A percentile compares a stretch with the other conserved stretches of the same genome.
Conservation (phyloP, 2,797 vertebrate species). For the Miichthys miiuy region DNA sequence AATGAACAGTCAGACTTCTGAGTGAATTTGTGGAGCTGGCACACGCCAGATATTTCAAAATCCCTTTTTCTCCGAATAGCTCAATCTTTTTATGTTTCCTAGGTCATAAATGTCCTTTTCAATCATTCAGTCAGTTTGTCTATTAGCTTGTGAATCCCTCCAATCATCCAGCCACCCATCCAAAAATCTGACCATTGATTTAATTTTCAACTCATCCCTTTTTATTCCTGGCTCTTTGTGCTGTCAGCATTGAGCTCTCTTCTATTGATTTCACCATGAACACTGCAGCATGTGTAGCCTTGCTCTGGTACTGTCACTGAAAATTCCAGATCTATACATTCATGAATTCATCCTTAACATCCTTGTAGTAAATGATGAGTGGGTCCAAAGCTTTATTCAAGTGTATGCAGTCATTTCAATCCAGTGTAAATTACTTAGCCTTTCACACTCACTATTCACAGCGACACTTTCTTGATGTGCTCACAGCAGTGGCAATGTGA, state of each 20-base stretch:
- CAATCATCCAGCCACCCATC: constrained; percentile 30
- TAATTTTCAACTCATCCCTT: constrained; percentile 30
- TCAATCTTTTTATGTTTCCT: not conserved
- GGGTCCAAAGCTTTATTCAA: constrained; percentile 14
- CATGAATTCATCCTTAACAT: constrained; percentile 9
- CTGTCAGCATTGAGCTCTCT: constrained; percentile 16
- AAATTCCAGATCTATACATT: constrained; percentile 5
- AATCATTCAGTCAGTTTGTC: constrained; percentile 13
- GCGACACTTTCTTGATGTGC: constrained; percentile 34
- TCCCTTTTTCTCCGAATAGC: constrained; percentile 1
- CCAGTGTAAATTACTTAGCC: constrained; percentile 29
- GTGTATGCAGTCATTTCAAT: constrained; percentile 32
- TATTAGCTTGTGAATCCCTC: constrained; percentile 30
- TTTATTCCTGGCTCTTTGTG: constrained; percentile 10
- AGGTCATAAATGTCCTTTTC: constrained; percentile 22
- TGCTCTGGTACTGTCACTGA: not conserved
- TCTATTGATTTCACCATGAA: constrained; percentile 19
- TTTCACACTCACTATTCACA: constrained; percentile 33
- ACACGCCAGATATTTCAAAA: constrained; percentile 8
- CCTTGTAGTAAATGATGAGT: constrained; percentile 4
- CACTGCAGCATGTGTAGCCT: not conserved
- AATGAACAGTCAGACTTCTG: not conserved
- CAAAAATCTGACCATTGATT: constrained; percentile 34
- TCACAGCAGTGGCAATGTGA: constrained; percentile 18
- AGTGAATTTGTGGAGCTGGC: not conserved